Evolutionary conservation across 2,113 vertebrate genomes (phyloP), one percentile per base, ranked within the genome.

Genomic region (Crotalus tigris): DNA sequence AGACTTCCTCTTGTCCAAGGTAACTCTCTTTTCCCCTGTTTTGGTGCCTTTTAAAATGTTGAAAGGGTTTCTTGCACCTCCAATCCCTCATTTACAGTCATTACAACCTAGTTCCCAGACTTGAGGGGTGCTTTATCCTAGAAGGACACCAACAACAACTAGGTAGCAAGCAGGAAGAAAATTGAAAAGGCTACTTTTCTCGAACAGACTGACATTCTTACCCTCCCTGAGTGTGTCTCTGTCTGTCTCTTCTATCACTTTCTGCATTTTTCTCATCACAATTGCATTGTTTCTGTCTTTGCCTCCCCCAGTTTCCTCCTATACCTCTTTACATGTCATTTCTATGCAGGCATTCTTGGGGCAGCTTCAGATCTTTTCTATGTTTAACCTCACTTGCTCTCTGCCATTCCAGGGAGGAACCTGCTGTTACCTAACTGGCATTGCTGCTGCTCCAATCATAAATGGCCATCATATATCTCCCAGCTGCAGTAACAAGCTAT

Each of bases 1-100:
- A 97, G 97, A 97, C 97, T 96, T 53, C 96, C 97, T 97, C 98
- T 97, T 96, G 97, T 95, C 96, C 96, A 97, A 98, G 98, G 98
- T 98, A 98, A 98, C 98, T 97, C 96, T 96, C 96, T 33, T 81
- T 81, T 93, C 92, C 57, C 81, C 49, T 93, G 85, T 93, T 93
- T 95, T 95, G 95, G 96, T 97, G 97, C 96, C 95, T 97, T 97
- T 97, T 97, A 96, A 90, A 97, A 95, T 95, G 94, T 95, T 95
- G 96, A 96, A 94, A 97, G 96, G 96, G 97, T 95, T 92, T 97
- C 96, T 95, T 94, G 91, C 96, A 97, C 96, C 97, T 98, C 97
- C 97, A 97, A 96, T 96, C 96, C 97, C 95, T 92, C 94, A 96
- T 97, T 98, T 97, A 91, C 95, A 97, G 94, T 97, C 96, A 98